Evolutionary conservation across 1,140 invertebrate genomes (phyloP), one percentile per base, ranked within the genome.

Genomic region (Apolygus lucorum): DNA sequence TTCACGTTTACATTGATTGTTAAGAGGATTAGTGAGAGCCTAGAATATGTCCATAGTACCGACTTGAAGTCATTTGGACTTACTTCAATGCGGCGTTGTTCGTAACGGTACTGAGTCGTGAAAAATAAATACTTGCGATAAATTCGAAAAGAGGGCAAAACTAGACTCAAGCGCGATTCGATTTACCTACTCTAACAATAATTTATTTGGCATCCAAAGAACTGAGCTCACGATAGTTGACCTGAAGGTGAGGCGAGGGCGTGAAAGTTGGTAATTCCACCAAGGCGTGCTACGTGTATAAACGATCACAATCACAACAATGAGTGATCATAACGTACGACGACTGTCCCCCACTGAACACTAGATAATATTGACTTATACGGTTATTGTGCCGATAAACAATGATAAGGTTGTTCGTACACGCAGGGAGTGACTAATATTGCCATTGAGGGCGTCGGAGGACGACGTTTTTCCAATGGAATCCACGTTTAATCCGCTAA

Each of bases 301-400:
- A 59, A 59, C 22, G 54, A 59, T 59, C 22, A 22, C 54, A 24
- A 59, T 59, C 54, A 59, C 54, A 59, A 59, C 54, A 59, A 59
- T 59, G 54, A 59, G 54, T 24, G 54, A 59, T 59, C 54, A 59
- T 59, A 59, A 59, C 54, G 54, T 59, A 59, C 54, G 54, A 22
- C 22, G 17, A 59, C 11, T 11, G 54, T 59, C 13, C 22, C 54
- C 13, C 54, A 4, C 4, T 11, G 11, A 59, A 59, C 54, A 59
- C 11, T 59, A 59, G 54, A 59, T 59, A 59, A 59, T 59, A 59
- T 59, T 59, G 54, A 59, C 54, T 59, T 59, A 59, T 59, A 24
- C 54, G 13, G 54, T 22, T 11, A 59, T 59, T 59, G 54, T 24
- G 22, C 11, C 54, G 4, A 59, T 59, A 59, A 59, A 59, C 54